Evolutionary conservation across 2,113 vertebrate species (phyloP).

Genomic region (Plecturocebus donacophilus): DNA sequence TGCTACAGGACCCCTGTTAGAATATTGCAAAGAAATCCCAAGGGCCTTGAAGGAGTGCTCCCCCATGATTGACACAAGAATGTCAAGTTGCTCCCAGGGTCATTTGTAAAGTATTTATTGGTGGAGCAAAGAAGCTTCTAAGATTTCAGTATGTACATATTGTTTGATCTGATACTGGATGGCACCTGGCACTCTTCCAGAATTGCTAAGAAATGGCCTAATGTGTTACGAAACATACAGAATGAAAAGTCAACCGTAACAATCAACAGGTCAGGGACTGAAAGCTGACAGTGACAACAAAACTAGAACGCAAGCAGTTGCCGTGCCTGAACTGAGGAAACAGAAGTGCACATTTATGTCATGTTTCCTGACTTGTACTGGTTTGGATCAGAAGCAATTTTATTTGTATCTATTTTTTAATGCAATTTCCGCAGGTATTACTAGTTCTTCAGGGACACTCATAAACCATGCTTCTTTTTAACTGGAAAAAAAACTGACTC

Average conservation of each 20-base stretch:
- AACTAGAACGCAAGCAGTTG: not conserved
- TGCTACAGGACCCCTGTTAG: not conserved
- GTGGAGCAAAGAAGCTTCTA: not conserved
- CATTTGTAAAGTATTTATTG: not conserved
- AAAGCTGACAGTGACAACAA: not conserved
- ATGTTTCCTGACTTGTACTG: constrained; percentile 46
- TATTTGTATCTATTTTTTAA: constrained; percentile 45
- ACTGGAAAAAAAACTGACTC: not conserved
- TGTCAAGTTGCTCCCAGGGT: not conserved
- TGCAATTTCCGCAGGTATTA: constrained; percentile 27
- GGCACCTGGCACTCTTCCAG: not conserved
- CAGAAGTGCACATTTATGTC: not conserved
- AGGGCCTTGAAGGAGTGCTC: not conserved
- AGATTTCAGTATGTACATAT: not conserved
- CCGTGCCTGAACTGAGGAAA: not conserved
- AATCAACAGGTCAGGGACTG: not conserved
- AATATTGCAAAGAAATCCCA: not conserved
- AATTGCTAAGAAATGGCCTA: not conserved
- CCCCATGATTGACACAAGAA: not conserved
- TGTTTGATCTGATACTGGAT: not conserved
- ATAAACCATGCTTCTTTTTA: constrained; percentile 65
- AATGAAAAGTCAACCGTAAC: not conserved
- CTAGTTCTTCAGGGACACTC: constrained; percentile 64
- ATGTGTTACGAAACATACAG: not conserved
- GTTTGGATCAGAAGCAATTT: constrained; percentile 39